phyloP scores from a whole-genome alignment of 35 echinoderm and acorn worm species.

The Strongylocentrotus purpuratus region DNA sequence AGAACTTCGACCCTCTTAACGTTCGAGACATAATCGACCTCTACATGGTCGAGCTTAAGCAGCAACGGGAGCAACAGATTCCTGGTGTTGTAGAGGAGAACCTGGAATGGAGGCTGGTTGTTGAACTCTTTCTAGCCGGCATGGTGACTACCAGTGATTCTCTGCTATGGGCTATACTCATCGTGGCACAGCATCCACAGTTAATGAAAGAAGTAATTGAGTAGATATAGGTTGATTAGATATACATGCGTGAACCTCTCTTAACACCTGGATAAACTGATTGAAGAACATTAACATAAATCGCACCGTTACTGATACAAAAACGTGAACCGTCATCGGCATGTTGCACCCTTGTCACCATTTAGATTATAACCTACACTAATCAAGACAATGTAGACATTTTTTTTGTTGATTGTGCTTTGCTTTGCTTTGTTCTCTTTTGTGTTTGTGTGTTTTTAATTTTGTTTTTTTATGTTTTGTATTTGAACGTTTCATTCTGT shows the following conservation, averaged over 20 bases:
- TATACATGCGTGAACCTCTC: neutral
- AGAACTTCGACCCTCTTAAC: conserved; percentile 21
- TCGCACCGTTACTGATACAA: neutral
- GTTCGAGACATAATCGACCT: conserved; percentile 56
- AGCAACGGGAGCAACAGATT: neutral
- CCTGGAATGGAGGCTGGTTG: neutral
- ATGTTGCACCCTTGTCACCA: neutral
- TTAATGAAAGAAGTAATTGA: neutral
- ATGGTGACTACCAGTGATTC: neutral
- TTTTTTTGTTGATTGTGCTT: neutral
- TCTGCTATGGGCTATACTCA: neutral
- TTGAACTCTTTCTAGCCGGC: neutral
- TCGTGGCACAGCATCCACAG: neutral
- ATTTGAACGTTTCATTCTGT: too few relatives aligned
- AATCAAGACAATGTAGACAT: too few relatives aligned
- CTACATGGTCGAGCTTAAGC: conserved; percentile 31
- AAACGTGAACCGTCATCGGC: neutral
- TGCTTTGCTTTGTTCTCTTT: neutral
- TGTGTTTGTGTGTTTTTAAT: too few relatives aligned
- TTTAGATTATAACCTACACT: too few relatives aligned
- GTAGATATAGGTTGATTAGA: neutral
- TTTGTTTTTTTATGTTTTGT: too few relatives aligned
- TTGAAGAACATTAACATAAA: neutral
- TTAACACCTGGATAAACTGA: too few relatives aligned
- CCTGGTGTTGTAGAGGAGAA: neutral